Base-by-base conservation (phyloP, 2,113 vertebrate species). In the Ceuthmochares aereus region DNA sequence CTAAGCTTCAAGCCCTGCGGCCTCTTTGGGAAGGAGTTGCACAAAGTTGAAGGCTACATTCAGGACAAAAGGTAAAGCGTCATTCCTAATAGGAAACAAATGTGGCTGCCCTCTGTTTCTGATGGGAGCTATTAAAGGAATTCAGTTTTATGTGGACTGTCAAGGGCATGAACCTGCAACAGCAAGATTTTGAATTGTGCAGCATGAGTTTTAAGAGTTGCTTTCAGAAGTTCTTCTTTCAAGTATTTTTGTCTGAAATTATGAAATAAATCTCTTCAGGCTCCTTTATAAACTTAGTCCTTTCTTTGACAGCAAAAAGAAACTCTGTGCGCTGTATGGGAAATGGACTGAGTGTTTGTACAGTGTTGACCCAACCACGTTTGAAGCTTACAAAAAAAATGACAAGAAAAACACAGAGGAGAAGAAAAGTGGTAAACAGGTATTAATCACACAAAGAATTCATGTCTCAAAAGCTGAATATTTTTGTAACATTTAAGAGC, bases 261-360 rank as follows among this genome's bases (percentile, higher is more conserved):
- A 25, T 63, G 26, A 60, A 87, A 64, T 70, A 51, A 84, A 62
- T 56, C 32, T 89, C 43, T 51, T 55, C 37, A 54, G 62, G 30
- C 20, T 83, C 22, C 16, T 78, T 64, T 78, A 23, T 83, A 69
- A 96, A 73, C 40, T 59, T 49, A 8, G 11, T 89, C 40, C 66
- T 47, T 95, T 56, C 90, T 80, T 91, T 81, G 47, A 36, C 98
- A 99, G 99, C 97, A 99, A 99, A 97, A 99, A 98, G 98, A 99
- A 99, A 90, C 97, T 99, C 12, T 99, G 98, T 93, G 98, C 99
- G 0, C 98, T 99, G 36, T 99, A 99, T 29, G 99, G 99, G 74
- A 99, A 99, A 94, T 99, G 99, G 99, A 99, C 99, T 0, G 99
- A 99, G 91, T 99, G 99, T 89, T 96, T 99, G 36, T 99, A 99